A percentile compares a stretch with the other conserved stretches of the same genome.
These are phyloP conservation scores for Callopanchax toddi DNA, from an alignment of 2,113 vertebrate species.

Conservation along the genomic window DNA sequence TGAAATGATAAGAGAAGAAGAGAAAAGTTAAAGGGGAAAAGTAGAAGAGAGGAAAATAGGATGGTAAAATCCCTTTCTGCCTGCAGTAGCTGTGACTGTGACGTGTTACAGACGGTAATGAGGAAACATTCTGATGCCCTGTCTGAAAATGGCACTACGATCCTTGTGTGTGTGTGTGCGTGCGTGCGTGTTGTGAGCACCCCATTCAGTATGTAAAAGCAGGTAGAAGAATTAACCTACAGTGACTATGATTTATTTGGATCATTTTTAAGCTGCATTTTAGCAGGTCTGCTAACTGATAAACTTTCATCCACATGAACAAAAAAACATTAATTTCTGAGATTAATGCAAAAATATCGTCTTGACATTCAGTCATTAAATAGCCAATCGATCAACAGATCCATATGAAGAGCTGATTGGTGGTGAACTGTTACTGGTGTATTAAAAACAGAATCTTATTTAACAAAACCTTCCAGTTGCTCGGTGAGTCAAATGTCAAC, in stretches of 20 bases:
- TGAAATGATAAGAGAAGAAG: no score
- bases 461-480: neutral
- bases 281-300: conserved; percentile 30
- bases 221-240: conserved; percentile 47
- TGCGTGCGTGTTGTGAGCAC: conserved; percentile 3
- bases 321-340: conserved; percentile 37
- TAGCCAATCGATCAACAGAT: conserved; percentile 31
- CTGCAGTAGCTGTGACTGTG: conserved; percentile 67
- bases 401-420: conserved; percentile 37
- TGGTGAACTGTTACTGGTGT: no score
- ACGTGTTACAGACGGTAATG: conserved; percentile 67
- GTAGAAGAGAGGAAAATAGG: no score
- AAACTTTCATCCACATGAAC: conserved; percentile 23
- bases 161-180: conserved; percentile 1
- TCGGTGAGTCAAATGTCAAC: conserved; percentile 19
- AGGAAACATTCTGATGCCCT: conserved; percentile 65
- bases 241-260: conserved; percentile 57
- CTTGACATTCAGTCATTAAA: conserved; percentile 43
- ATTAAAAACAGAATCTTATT: no score
- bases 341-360: neutral
- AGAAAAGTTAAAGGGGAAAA: no score
- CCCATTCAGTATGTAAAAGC: conserved; percentile 35
- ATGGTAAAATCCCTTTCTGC: conserved; percentile 62
- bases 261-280: conserved; percentile 49
- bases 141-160: conserved; percentile 66